These are phyloP conservation scores for Sceloporus undulatus DNA, from an alignment of 2,113 vertebrate genomes.

Conservation along the genomic window DNA sequence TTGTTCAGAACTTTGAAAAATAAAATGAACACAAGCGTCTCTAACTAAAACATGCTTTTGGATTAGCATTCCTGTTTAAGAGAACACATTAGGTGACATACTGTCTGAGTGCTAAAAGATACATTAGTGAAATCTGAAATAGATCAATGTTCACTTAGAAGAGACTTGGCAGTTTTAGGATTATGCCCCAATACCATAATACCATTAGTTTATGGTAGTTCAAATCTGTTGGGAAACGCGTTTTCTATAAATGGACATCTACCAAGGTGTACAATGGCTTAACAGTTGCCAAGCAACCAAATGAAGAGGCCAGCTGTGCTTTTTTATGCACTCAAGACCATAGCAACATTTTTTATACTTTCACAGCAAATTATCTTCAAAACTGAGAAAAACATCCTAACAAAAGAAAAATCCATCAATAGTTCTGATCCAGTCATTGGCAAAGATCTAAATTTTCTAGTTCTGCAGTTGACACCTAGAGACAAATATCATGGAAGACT, in stretches of 20 bases:
- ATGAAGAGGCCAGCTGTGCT: constrained; percentile 23
- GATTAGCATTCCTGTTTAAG: constrained; percentile 30
- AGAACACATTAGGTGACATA: constrained; percentile 39
- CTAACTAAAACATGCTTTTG: constrained; percentile 19
- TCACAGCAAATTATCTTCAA: neutral
- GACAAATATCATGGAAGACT: neutral
- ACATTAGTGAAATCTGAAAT: constrained; percentile 53
- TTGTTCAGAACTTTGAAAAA: constrained; percentile 13
- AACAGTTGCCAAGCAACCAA: constrained; percentile 69
- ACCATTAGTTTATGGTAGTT: constrained; percentile 35
- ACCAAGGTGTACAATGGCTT: constrained; percentile 55
- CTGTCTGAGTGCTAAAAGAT: constrained; percentile 40
- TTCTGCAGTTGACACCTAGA: rapidly evolving
- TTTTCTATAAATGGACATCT: constrained; percentile 55
- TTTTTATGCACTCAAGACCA: neutral
- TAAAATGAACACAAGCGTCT: too few relatives aligned
- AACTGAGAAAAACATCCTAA: neutral
- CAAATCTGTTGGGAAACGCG: constrained; percentile 44
- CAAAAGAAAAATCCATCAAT: neutral
- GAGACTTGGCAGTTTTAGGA: constrained; percentile 16
- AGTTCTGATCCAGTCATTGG: neutral
- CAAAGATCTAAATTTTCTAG: constrained; percentile 10
- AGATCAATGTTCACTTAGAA: constrained; percentile 23
- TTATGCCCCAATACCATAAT: constrained; percentile 51
- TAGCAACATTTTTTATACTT: neutral